Evolutionary conservation across 1,140 invertebrate genomes (phyloP), one percentile per base, ranked within the genome.

Genomic region (Sinonovacula constricta): DNA sequence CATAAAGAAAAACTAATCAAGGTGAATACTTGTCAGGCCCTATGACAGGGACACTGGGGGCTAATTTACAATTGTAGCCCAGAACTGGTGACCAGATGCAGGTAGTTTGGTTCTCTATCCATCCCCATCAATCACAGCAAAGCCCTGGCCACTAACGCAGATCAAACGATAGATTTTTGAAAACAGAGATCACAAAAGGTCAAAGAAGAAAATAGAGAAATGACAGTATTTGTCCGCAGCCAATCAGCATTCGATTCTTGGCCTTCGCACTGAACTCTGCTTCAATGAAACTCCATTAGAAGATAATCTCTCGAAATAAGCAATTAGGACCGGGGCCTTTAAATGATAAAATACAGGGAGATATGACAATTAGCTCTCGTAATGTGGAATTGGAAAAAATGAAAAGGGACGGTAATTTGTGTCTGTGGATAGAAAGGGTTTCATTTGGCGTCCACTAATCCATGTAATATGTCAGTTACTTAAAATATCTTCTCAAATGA

Each of bases 1-100:
- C 49, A 36, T 65, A 28, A 67, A 67, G n/a, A 45, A n/a, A 12
- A 67, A 51, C 65, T 67, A 67, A 67, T 67, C 65, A 67, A 53
- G 65, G 65, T 67, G 65, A 67, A 67, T 45, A 67, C 31, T 28
- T 67, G 2, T 67, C 4, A 67, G n/a, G n/a, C n/a, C n/a, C n/a
- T n/a, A n/a, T n/a, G n/a, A n/a, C n/a, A n/a, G n/a, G n/a, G n/a
- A n/a, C n/a, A n/a, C n/a, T n/a, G n/a, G n/a, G n/a, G n/a, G n/a
- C n/a, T n/a, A n/a, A n/a, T n/a, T n/a, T n/a, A n/a, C n/a, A n/a
- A n/a, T n/a, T n/a, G n/a, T n/a, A n/a, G n/a, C n/a, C n/a, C n/a
- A n/a, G n/a, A n/a, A n/a, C n/a, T n/a, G 30, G n/a, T 28, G 14
- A 31, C 45, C 65, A 67, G 65, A 67, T 67, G 65, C 28, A 45